Conservation (phyloP, 2,797 vertebrate genomes). For the Rhinophrynus dorsalis region DNA sequence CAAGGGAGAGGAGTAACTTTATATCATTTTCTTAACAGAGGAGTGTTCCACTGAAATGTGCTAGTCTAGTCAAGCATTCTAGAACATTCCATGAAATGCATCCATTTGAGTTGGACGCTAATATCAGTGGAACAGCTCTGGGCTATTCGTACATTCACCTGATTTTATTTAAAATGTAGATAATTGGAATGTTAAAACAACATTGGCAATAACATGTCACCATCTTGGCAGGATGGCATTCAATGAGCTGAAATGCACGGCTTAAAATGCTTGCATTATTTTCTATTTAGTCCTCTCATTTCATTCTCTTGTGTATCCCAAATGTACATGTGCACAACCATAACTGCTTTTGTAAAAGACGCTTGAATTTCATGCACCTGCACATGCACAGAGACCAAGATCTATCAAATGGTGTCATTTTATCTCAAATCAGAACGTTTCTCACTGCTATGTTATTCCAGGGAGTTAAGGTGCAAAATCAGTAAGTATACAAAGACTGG, state of each 20-base stretch:
- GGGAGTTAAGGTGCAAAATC: too few relatives aligned
- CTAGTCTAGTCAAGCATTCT: too few relatives aligned
- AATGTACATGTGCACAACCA: conserved; percentile 68
- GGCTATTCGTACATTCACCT: too few relatives aligned
- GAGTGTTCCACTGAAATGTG: too few relatives aligned
- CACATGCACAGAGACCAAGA: conserved; percentile 37
- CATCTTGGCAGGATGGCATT: conserved; percentile 80
- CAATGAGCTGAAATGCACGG: conserved; percentile 78
- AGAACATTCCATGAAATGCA: too few relatives aligned
- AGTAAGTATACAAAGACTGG: too few relatives aligned
- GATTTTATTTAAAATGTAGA: too few relatives aligned
- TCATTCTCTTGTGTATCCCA: conserved; percentile 68
- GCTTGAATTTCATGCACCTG: background rate
- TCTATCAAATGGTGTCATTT: background rate
- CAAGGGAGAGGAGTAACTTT: too few relatives aligned
- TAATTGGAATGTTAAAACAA: background rate
- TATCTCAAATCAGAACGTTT: background rate
- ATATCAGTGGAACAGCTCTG: too few relatives aligned
- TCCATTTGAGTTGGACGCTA: too few relatives aligned
- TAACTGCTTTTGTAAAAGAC: conserved; percentile 65
- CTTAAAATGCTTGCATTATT: conserved; percentile 77
- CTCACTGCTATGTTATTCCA: background rate
- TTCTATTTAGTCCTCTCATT: conserved; percentile 68
- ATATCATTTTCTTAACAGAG: too few relatives aligned
- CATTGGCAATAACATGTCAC: conserved; percentile 53